These are phyloP conservation scores for Apodemus agrarius DNA, from an alignment of 2,797 vertebrate species.

Conservation along the genomic window DNA sequence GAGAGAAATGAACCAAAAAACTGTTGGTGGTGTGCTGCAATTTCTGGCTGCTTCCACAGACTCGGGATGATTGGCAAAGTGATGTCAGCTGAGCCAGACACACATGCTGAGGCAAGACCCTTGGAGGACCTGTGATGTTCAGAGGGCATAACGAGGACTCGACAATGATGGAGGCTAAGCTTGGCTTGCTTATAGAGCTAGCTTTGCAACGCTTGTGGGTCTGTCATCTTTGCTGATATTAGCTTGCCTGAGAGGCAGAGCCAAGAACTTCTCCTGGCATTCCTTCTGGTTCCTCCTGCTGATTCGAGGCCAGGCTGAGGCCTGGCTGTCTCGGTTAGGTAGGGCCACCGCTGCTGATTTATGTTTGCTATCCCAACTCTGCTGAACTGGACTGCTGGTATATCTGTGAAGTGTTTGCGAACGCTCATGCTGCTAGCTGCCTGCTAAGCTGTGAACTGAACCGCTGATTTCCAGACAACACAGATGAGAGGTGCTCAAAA, in stretches of 20 bases:
- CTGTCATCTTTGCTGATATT: background rate
- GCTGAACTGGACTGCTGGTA: background rate
- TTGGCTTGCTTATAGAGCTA: background rate
- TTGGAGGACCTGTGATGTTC: background rate
- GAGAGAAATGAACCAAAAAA: background rate
- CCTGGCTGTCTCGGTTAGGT: background rate
- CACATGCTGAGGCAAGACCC: background rate
- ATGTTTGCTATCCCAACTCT: background rate
- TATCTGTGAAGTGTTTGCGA: background rate
- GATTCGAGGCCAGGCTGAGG: background rate
- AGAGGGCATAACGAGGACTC: background rate
- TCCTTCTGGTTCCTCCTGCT: background rate
- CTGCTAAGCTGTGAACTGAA: background rate
- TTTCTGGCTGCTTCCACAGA: background rate
- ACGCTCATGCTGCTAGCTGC: background rate
- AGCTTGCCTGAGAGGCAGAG: background rate
- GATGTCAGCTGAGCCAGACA: background rate
- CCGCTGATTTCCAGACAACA: background rate
- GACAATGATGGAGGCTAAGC: background rate
- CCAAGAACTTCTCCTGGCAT: background rate
- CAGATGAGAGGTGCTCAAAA: background rate
- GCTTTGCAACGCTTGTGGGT: background rate
- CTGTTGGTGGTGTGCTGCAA: background rate
- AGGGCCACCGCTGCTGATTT: background rate
- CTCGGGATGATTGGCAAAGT: background rate